These are phyloP conservation scores for Scortum barcoo DNA, from an alignment of 2,113 vertebrate species.

Conservation along the genomic window DNA sequence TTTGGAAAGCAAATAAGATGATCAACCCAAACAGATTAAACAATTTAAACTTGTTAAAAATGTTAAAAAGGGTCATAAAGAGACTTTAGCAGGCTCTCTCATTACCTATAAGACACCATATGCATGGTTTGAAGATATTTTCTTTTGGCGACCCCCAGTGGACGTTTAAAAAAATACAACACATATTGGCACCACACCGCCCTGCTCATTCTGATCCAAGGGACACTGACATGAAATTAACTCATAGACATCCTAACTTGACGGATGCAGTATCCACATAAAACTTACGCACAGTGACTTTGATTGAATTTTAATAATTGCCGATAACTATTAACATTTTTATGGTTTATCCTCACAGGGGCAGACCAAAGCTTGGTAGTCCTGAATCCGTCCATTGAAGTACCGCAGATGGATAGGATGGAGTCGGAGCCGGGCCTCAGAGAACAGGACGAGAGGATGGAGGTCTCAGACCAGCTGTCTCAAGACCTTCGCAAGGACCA, in stretches of 20 bases:
- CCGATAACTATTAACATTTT: not conserved
- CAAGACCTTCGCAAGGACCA: constrained; percentile 41
- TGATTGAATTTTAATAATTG: not conserved
- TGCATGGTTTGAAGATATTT: not conserved
- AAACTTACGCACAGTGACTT: not conserved
- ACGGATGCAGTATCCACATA: too few species aligned
- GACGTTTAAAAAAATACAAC: not conserved
- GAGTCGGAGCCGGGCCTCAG: constrained; percentile 18
- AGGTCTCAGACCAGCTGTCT: constrained; percentile 43
- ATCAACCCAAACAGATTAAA: not conserved
- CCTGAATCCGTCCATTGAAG: constrained; percentile 43
- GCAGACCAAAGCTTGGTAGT: constrained; percentile 39
- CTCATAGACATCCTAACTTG: not conserved
- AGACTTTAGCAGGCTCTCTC: not conserved
- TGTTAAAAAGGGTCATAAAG: not conserved
- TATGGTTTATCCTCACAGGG: not conserved
- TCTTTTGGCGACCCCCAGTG: not conserved
- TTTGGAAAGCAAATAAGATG: not conserved
- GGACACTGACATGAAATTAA: not conserved
- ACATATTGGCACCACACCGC: too few species aligned
- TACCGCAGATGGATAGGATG: constrained; percentile 39
- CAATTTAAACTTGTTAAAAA: not conserved
- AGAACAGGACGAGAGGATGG: constrained; percentile 50
- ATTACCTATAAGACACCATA: not conserved
- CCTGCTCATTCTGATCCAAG: too few species aligned